These are phyloP conservation scores for Leucophenga varia DNA, from an alignment of 1,140 invertebrate species.

Conservation along the genomic window DNA sequence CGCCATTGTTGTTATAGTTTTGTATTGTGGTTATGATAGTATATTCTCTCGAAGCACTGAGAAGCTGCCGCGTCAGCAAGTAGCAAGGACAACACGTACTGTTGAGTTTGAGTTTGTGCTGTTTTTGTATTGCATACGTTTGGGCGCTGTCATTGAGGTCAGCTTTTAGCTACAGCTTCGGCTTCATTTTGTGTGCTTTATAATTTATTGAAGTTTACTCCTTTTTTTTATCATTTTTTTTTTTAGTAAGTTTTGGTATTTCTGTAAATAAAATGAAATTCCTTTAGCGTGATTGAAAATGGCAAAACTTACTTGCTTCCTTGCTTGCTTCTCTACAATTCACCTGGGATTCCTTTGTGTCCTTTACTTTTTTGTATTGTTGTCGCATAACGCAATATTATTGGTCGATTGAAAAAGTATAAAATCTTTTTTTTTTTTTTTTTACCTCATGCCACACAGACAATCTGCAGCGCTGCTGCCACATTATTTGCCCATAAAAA, in stretches of 20 bases:
- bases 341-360: background rate
- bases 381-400: constrained; percentile 50
- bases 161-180: no score
- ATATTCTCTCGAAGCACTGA: no score
- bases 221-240: no score
- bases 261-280: constrained; percentile 54
- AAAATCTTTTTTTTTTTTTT: constrained; percentile 1
- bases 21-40: constrained; percentile 52
- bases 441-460: no score
- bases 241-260: constrained; percentile 49
- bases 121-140: background rate
- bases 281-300: constrained; percentile 30
- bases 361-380: constrained; percentile 46
- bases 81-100: background rate
- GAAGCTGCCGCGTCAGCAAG: constrained; percentile 39
- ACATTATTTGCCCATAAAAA: constrained; percentile 40
- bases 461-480: no score
- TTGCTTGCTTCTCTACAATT: no score
- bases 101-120: no score
- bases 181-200: constrained; percentile 34
- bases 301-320: no score
- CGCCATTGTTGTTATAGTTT: constrained; percentile 15
- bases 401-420: constrained; percentile 54
- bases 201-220: constrained; percentile 53
- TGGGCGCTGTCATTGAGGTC: constrained; percentile 9